A percentile compares a stretch with the other conserved stretches of the same genome.
Conservation (phyloP, 2,888 invertebrate species). For the Conomelus anceps region DNA sequence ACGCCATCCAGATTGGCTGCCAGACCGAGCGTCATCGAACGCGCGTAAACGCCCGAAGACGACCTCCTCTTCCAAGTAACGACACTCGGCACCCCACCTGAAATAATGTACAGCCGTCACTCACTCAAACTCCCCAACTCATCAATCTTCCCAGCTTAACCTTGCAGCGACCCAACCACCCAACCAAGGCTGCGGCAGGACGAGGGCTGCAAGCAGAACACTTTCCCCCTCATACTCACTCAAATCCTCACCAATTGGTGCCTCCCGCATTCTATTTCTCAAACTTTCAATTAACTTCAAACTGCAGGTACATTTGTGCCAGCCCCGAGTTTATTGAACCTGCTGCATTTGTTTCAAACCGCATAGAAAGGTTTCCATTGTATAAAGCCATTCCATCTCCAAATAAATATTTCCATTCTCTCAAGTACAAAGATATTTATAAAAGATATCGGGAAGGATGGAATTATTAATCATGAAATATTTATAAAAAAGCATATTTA, state of each 20-base stretch:
- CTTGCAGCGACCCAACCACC: too few relatives aligned
- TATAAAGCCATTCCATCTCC: too few relatives aligned
- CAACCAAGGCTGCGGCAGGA: neutral
- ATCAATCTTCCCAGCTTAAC: neutral
- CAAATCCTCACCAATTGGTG: neutral
- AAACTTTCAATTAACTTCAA: neutral
- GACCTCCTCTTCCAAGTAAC: too few relatives aligned
- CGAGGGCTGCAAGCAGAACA: neutral
- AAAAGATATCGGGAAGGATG: too few relatives aligned
- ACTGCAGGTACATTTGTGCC: neutral
- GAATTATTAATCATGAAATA: too few relatives aligned
- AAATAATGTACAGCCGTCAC: neutral
- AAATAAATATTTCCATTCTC: neutral
- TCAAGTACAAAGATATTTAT: too few relatives aligned
- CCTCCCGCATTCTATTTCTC: neutral
- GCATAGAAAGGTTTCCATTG: neutral
- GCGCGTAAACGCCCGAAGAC: neutral
- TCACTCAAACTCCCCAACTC: neutral
- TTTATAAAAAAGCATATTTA: too few relatives aligned
- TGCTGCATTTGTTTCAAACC: neutral
- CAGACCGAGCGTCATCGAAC: neutral
- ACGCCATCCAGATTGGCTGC: neutral
- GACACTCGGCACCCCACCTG: neutral
- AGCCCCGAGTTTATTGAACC: neutral
- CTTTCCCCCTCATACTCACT: too few relatives aligned